Base-by-base conservation (phyloP, 2,888 invertebrate species). In the Ganaspis brasiliensis region DNA sequence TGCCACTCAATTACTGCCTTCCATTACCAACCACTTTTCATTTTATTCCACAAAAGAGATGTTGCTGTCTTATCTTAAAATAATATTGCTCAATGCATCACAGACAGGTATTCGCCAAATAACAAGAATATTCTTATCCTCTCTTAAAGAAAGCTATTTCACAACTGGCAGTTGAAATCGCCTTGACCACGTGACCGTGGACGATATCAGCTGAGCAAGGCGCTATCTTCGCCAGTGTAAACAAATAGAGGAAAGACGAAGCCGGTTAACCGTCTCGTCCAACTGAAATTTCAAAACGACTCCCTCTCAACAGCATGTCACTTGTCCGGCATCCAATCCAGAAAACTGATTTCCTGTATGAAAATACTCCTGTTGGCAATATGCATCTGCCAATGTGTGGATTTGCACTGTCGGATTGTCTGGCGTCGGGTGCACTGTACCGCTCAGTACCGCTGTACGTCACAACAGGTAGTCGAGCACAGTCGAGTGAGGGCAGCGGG, bases 401-500 rank as follows among this genome's bases (percentile, higher is more conserved):
- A 24, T 5, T 57, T 14, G 14, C 31, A 31, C n/a, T 59, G 14
- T 59, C 35, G 37, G 37, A 21, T 31, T 31, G 31, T n/a, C n/a
- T 31, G 31, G n/a, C 40, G 40, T 67, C 14, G 63, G 21, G 9
- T 63, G 14, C 40, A 37, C 8, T 63, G 63, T 45, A 67, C 63
- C 19, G 63, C 9, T 67, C 8, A 35, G 63, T 45, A 67, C 63
- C 19, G 63, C 9, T 67, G 63, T 45, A 67, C 63, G 63, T 67
- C 63, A 67, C 63, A 67, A 67, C 63, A 67, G 63, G 63, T 67
- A 67, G 63, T 67, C 24, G 63, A 67, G 63, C 49, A 52, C 52
- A 52, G 49, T 49, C n/a, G 49, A 49, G 52, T 45, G 63, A 67
- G 63, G 24, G 45, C 63, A 67, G 63, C 63, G 63, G 40, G 63